Evolutionary conservation across 2,888 invertebrate species (phyloP).

Genomic region (Trypoxylon attenuatum): DNA sequence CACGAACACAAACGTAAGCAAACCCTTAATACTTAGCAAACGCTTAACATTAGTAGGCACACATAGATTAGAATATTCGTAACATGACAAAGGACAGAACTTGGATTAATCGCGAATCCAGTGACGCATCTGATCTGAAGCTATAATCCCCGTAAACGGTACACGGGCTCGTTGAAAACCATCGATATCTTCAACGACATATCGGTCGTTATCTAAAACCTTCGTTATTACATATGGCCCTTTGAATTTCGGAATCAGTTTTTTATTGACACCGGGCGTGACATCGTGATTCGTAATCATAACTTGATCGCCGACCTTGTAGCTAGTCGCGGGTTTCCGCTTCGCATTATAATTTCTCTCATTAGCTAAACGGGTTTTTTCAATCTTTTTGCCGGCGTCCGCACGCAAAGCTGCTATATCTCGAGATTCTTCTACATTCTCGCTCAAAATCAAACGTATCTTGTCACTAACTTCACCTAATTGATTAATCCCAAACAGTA

Average conservation of each 20-base stretch:
- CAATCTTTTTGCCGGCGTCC: not conserved
- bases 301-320: not conserved
- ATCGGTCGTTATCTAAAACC: slow-evolving; percentile 51
- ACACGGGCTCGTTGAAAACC: not conserved
- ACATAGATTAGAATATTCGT: no score
- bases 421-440: not conserved
- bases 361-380: not conserved
- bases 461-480: not conserved
- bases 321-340: not conserved
- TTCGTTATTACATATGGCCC: slow-evolving; percentile 51
- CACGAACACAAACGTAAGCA: no score
- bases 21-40: no score
- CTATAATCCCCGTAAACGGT: not conserved
- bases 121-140: not conserved
- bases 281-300: slow-evolving; percentile 35
- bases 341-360: not conserved
- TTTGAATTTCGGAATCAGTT: slow-evolving; percentile 51
- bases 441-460: not conserved
- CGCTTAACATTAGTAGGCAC: no score
- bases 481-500: slow-evolving; percentile 2
- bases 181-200: slow-evolving; percentile 15
- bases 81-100: no score
- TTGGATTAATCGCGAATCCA: no score
- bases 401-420: not conserved
- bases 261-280: slow-evolving; percentile 46